Conservation (phyloP, 1,140 invertebrate genomes). For the Coelopa frigida region DNA sequence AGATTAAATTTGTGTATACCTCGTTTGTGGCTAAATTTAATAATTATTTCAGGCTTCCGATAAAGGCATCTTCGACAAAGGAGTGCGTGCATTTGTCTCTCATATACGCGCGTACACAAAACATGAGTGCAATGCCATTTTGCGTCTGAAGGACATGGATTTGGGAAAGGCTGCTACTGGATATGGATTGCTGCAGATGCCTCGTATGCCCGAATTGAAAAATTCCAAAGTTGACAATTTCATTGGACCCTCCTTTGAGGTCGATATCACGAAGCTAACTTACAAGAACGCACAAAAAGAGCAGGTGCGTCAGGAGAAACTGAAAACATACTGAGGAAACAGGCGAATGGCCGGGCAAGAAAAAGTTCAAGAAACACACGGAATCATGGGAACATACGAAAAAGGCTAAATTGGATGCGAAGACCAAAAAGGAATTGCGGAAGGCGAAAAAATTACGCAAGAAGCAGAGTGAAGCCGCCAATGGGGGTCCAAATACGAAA, state of each 20-base stretch:
- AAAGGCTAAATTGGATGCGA: conserved; percentile 61
- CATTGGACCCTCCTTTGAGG: conserved; percentile 48
- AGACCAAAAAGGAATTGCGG: conserved; percentile 53
- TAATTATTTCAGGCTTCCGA: conserved; percentile 53
- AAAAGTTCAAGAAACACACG: conserved; percentile 55
- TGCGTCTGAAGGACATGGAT: conserved; percentile 83
- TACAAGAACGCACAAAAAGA: conserved; percentile 81
- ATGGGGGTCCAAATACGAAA: conserved; percentile 41
- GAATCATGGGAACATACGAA: conserved; percentile 77
- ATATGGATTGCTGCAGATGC: conserved; percentile 84
- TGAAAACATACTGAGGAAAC: conserved; percentile 64
- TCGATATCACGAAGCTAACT: conserved; percentile 69
- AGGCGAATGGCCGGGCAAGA: conserved; percentile 67
- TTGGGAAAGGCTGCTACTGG: conserved; percentile 76
- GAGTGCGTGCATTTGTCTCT: conserved; percentile 89
- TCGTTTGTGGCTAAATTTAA: not conserved
- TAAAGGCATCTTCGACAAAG: conserved; percentile 78
- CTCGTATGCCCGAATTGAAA: conserved; percentile 92
- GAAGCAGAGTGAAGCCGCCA: conserved; percentile 27
- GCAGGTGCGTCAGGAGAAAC: conserved; percentile 61
- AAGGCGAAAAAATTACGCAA: conserved; percentile 53
- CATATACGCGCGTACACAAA: conserved; percentile 90
- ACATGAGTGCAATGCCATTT: conserved; percentile 89
- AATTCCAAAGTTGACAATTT: conserved; percentile 61
- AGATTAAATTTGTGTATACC: conserved; percentile 17